Base-by-base conservation (phyloP, 2,797 vertebrate species). In the Pseudomugil gertrudae region DNA sequence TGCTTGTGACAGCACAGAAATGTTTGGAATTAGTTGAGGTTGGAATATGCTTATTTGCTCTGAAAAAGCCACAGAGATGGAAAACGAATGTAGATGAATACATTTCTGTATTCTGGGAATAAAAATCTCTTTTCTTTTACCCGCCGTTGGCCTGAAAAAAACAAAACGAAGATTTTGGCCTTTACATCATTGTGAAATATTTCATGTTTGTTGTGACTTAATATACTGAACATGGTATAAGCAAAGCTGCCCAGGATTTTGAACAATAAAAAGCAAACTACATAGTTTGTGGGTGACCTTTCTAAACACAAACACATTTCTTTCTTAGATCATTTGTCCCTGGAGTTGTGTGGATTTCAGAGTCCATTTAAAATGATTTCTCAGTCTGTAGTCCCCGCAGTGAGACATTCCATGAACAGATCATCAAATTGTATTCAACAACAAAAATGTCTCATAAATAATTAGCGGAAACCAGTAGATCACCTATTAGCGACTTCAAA, bases 11-110 rank as follows among this genome's bases (percentile, higher is more conserved):
- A 77, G 80, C 74, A 78, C 72, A 83, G 81, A 88, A 80, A 89
- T 85, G 87, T 87, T 84, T 82, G 64, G 72, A 88, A 85, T 81
- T 69, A 80, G 74, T 85, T 88, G 87, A 84, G 87, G 88, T 91
- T 72, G 75, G 85, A 85, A 77, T 79, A 80, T 82, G 82, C 72
- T 79, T 81, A 68, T 88, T 77, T 87, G 63, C 75, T 70, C 57
- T 65, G 61, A 36, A 53, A 67, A 63, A 62, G 47, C 78, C 77
- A 70, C 77, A 69, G 76, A 63, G 69, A 72, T 36, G 69, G 55
- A 79, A 63, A 79, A 74, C 47, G 82, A 88, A 88, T 87, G 88
- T 86, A 76, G 70, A 72, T 64, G 59, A 76, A 64, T 84, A 57
- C 79, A 69, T 66, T 76, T 50, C 69, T 63, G 69, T 50, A 57